Evolutionary conservation across 1,140 invertebrate genomes (phyloP).

Genomic region (Littorina saxatilis): DNA sequence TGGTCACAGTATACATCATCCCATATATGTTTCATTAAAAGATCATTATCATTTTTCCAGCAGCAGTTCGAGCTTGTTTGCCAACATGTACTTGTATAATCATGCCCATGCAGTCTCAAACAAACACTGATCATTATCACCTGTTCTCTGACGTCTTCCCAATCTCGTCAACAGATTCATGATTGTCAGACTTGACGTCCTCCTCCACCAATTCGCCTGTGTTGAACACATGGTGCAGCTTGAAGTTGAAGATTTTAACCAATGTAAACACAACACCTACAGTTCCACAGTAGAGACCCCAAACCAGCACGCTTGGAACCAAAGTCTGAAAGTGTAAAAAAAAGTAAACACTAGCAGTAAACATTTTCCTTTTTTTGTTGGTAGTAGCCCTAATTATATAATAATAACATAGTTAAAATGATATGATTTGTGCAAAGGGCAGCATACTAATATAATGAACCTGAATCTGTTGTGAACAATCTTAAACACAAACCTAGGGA

Average conservation of each 20-base stretch:
- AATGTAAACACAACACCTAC: conserved; percentile 88
- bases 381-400: too few relatives aligned
- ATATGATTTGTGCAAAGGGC: too few relatives aligned
- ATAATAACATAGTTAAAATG: too few relatives aligned
- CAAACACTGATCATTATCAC: conserved; percentile 36
- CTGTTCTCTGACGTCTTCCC: conserved; percentile 48
- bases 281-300: conserved; percentile 90
- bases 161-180: conserved; percentile 24
- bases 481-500: too few relatives aligned
- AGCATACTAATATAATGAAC: too few relatives aligned
- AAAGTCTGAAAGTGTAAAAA: conserved; percentile 86
- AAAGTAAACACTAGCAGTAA: conserved; percentile 4
- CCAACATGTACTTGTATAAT: too few relatives aligned
- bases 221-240: conserved; percentile 96
- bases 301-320: conserved; percentile 87
- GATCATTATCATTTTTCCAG: too few relatives aligned
- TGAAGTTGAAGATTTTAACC: conserved; percentile 93
- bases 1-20: too few relatives aligned
- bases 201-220: conserved; percentile 89
- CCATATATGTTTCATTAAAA: too few relatives aligned
- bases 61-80: too few relatives aligned
- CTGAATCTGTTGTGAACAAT: too few relatives aligned
- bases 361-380: too few relatives aligned
- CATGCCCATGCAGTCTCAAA: neutral
- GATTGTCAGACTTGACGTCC: conserved; percentile 44